Evolutionary conservation across 2,888 invertebrate species (phyloP), one percentile per base, ranked within the genome.

Genomic region (Himalopsyche tibetana): DNA sequence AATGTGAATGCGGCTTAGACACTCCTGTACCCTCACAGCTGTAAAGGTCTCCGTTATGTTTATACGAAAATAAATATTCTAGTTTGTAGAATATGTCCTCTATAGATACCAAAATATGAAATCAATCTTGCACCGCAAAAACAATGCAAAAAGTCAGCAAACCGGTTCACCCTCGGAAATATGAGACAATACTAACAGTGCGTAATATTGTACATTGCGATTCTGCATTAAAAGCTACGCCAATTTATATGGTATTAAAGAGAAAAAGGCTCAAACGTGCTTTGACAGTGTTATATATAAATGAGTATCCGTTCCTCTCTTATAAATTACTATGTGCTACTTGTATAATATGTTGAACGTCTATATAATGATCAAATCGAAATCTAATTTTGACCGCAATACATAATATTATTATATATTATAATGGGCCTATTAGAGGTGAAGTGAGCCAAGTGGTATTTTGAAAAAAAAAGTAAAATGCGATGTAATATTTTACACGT

Each of bases 91-190:
- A 19, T 45, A n/a, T 40, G 45, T 79, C 19, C 80, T 69, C n/a
- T 69, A 80, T 36, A 9, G 12, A 51, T 86, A 80, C 82, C 84
- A 83, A 63, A 80, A 51, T 28, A 55, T 69, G 85, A 69, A 86
- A 88, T 85, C 55, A 80, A 87, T 86, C 87, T 81, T 79, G 40
- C 80, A 56, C 84, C 80, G 87, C 87, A 88, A 88, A 88, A 88
- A 88, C 87, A 88, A 88, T 88, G 88, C 86, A 83, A 82, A 88
- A 88, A 84, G 84, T 87, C 80, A 56, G 63, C 81, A 55, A 85
- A 84, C 79, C 63, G 74, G 12, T 81, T 84, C 82, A 79, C 51
- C 85, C 87, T 82, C 51, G 55, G 88, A 87, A 88, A 88, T 82
- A 55, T 51, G 87, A 88, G 83, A 85, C 87, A 86, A 84, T 82